Conservation (phyloP, 2,888 invertebrate genomes). For the Synergus gifuensis region DNA sequence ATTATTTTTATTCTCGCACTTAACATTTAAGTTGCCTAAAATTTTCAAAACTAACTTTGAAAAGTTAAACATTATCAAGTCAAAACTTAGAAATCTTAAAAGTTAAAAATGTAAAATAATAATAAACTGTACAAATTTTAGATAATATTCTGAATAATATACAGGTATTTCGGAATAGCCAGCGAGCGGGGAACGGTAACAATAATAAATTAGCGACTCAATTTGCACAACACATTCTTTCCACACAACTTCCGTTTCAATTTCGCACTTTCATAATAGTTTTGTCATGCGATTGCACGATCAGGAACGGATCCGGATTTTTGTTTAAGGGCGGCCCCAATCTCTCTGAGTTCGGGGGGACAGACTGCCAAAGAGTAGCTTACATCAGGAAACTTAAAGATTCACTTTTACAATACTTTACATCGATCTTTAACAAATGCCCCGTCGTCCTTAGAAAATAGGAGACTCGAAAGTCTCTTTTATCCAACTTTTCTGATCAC, state of each 20-base stretch:
- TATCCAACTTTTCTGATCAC: constrained; percentile 27
- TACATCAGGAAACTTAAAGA: constrained; percentile 36
- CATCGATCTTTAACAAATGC: constrained; percentile 28
- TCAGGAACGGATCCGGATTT: constrained; percentile 40
- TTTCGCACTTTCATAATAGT: constrained; percentile 39
- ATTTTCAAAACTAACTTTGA: not conserved
- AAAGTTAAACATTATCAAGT: too few relatives aligned
- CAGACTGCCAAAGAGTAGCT: constrained; percentile 30
- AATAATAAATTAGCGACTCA: constrained; percentile 57
- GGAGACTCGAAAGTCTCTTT: constrained; percentile 12
- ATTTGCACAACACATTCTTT: constrained; percentile 48
- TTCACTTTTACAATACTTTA: constrained; percentile 38
- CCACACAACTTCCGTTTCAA: constrained; percentile 17
- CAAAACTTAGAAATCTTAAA: too few relatives aligned
- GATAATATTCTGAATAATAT: not conserved
- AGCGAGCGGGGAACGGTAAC: constrained; percentile 55
- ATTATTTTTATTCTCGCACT: not conserved
- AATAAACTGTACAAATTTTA: not conserved
- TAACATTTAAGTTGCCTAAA: not conserved
- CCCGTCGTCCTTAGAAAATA: not conserved
- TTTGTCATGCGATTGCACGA: constrained; percentile 29
- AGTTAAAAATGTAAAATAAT: not conserved
- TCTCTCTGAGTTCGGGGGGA: constrained; percentile 18
- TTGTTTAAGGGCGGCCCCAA: constrained; percentile 33
- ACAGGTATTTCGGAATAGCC: constrained; percentile 39